phyloP scores from a whole-genome alignment of 1,140 invertebrate species.

The Papilio machaon region DNA sequence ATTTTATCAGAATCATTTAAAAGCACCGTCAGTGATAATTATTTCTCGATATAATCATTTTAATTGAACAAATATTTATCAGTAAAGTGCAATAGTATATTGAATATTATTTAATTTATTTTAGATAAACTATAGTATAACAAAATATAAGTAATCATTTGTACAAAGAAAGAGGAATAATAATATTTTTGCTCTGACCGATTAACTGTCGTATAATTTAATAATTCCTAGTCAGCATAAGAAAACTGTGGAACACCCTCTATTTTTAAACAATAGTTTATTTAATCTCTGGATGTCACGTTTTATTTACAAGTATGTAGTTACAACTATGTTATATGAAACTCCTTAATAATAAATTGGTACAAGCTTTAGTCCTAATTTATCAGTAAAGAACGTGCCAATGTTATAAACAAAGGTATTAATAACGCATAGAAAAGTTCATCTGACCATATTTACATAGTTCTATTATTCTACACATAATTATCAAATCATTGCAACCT shows the following conservation, averaged over 20 bases:
- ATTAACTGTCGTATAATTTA: no score
- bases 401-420: conserved; percentile 59
- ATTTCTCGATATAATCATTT: conserved; percentile 15
- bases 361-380: conserved; percentile 32
- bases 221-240: neutral
- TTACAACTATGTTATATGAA: neutral
- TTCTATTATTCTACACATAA: neutral
- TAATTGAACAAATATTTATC: conserved; percentile 15
- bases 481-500: neutral
- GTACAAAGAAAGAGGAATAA: no score
- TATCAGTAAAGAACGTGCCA: conserved; percentile 65
- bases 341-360: neutral
- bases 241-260: neutral
- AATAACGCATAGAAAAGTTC: conserved; percentile 51
- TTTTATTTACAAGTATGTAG: neutral
- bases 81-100: neutral
- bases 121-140: neutral
- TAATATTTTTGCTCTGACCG: no score
- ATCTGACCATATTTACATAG: conserved; percentile 38
- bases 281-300: neutral
- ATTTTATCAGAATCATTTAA: neutral
- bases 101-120: neutral
- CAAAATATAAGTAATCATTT: neutral
- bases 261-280: neutral
- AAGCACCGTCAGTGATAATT: conserved; percentile 16